Conservation (phyloP, 2,113 vertebrate genomes). For the Paradoxurus hermaphroditus region DNA sequence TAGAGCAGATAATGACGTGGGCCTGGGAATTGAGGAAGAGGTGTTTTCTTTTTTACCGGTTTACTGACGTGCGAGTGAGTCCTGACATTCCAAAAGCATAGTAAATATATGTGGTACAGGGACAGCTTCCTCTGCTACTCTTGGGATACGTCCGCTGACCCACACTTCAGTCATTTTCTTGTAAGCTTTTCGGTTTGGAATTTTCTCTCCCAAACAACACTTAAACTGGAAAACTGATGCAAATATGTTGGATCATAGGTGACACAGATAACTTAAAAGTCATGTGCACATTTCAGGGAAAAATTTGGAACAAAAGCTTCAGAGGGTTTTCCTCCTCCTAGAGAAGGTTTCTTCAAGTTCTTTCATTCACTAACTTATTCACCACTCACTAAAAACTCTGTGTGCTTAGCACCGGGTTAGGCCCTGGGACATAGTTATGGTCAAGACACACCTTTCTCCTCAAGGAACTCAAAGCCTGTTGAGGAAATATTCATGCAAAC, state of each 20-base stretch:
- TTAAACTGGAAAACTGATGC: background rate
- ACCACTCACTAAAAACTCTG: background rate
- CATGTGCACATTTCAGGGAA: background rate
- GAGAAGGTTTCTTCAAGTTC: background rate
- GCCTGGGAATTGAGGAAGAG: background rate
- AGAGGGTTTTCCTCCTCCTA: background rate
- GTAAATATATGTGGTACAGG: background rate
- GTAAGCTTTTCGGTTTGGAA: background rate
- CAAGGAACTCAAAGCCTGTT: background rate
- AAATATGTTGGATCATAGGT: background rate
- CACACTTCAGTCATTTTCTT: background rate
- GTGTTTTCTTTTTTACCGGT: background rate
- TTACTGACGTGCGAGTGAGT: background rate
- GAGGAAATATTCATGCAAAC: background rate
- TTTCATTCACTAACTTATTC: background rate
- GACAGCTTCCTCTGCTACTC: background rate
- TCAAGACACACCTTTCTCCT: background rate
- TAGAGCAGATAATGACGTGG: background rate
- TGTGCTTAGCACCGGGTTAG: background rate
- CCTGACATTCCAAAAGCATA: background rate
- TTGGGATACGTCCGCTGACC: background rate
- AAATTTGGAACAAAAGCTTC: background rate
- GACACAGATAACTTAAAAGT: background rate
- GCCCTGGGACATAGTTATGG: background rate
- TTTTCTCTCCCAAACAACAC: background rate